phyloP scores from a whole-genome alignment of 2,797 vertebrate species.

The Parambassis ranga region DNA sequence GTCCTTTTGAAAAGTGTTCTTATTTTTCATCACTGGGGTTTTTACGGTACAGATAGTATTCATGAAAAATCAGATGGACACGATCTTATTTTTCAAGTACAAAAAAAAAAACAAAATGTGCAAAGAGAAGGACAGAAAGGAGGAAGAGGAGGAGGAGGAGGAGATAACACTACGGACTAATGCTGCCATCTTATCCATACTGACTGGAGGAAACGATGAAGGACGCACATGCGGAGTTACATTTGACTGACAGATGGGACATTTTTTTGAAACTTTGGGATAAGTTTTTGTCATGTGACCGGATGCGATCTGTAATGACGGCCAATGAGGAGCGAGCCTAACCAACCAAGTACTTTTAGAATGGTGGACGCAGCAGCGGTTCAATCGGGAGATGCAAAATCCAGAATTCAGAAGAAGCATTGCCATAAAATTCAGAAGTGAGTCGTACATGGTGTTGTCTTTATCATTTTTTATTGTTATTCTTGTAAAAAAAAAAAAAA shows the following conservation, averaged over 20 bases:
- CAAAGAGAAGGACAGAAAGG: slow-evolving; percentile 46
- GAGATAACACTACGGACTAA: slow-evolving; percentile 52
- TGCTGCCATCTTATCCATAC: slow-evolving; percentile 35
- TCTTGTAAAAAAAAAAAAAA: slow-evolving; percentile 79
- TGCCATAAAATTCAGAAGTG: slow-evolving; percentile 77
- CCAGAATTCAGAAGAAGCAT: slow-evolving; percentile 72
- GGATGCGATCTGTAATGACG: slow-evolving; percentile 24
- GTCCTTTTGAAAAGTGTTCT: slow-evolving; percentile 83
- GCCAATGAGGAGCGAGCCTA: slow-evolving; percentile 35
- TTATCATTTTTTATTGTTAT: slow-evolving; percentile 83
- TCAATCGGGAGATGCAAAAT: slow-evolving; percentile 65
- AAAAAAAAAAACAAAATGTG: slow-evolving; percentile 65
- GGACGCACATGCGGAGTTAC: slow-evolving; percentile 21
- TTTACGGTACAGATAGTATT: slow-evolving; percentile 80
- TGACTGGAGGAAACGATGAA: slow-evolving; percentile 22
- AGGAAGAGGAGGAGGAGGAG: slow-evolving; percentile 41
- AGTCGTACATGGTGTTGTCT: slow-evolving; percentile 79
- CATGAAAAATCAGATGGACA: slow-evolving; percentile 69
- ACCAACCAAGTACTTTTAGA: slow-evolving; percentile 65
- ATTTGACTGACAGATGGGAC: slow-evolving; percentile 11
- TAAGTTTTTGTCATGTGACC: slow-evolving; percentile 18
- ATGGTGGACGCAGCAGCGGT: slow-evolving; percentile 38
- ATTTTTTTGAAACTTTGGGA: slow-evolving; percentile 13
- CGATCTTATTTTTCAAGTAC: slow-evolving; percentile 78
- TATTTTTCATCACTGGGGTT: slow-evolving; percentile 81